These are phyloP conservation scores for Atractosteus spatula DNA, from an alignment of 2,113 vertebrate species.

Conservation along the genomic window DNA sequence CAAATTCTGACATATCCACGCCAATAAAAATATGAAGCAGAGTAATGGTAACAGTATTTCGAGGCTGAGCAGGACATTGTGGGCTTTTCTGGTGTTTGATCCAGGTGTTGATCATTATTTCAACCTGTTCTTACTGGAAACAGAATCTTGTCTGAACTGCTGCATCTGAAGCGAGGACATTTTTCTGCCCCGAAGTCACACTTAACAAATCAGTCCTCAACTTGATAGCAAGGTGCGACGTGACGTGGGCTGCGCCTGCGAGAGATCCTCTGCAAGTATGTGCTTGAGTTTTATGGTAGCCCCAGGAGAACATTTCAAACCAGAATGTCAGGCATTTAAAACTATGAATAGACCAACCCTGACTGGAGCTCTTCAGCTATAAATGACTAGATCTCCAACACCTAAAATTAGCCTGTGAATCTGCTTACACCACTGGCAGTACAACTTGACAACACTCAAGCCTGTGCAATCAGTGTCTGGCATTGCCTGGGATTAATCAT, in stretches of 20 bases:
- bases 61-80: no score
- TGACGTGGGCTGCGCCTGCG: background rate
- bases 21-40: no score
- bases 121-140: no score
- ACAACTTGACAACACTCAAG: background rate
- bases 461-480: background rate
- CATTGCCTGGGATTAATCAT: background rate
- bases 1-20: no score
- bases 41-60: no score
- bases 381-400: slow-evolving; percentile 1
- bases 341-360: slow-evolving; percentile 9
- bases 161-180: no score
- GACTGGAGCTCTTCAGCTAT: background rate
- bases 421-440: background rate
- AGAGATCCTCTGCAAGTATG: slow-evolving; percentile 29
- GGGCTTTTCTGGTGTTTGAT: no score
- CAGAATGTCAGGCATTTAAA: slow-evolving; percentile 41
- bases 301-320: slow-evolving; percentile 25
- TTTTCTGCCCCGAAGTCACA: background rate
- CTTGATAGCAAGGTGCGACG: background rate
- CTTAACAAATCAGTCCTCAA: background rate
- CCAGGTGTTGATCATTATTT: no score
- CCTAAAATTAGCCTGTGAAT: slow-evolving; percentile 10
- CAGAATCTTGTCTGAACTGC: no score
- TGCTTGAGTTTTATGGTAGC: slow-evolving; percentile 25